phyloP scores from a whole-genome alignment of 2,113 vertebrate genomes.

The Oenanthe melanoleuca region DNA sequence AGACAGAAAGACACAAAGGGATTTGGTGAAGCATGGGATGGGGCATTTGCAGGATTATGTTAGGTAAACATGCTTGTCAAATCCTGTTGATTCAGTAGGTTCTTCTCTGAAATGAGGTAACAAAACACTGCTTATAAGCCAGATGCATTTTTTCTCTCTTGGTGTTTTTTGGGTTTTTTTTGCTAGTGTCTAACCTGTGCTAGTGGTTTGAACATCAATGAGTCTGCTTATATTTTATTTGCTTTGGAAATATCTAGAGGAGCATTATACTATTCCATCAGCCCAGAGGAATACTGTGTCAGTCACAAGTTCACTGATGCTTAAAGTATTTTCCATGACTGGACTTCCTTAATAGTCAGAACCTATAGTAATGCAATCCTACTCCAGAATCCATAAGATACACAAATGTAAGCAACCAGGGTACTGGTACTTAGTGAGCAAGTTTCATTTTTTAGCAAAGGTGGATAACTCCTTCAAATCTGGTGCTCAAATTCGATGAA shows the following conservation, averaged over 20 bases:
- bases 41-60: neutral
- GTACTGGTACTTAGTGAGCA: neutral
- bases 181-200: neutral
- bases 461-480: neutral
- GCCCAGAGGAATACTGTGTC: neutral
- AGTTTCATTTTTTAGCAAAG: neutral
- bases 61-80: neutral
- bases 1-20: neutral
- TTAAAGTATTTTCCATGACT: neutral
- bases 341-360: neutral
- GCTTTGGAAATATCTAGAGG: neutral
- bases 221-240: neutral
- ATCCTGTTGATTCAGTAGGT: neutral
- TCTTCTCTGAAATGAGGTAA: neutral
- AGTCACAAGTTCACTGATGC: neutral
- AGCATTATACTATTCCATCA: neutral
- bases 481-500: neutral
- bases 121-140: neutral
- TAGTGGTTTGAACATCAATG: neutral
- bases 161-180: neutral
- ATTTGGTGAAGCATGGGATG: neutral
- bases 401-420: neutral
- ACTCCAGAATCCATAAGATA: neutral
- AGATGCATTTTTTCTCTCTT: neutral
- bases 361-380: neutral